Conservation (phyloP, 2,888 invertebrate species). For the Metacarcinus magister region DNA sequence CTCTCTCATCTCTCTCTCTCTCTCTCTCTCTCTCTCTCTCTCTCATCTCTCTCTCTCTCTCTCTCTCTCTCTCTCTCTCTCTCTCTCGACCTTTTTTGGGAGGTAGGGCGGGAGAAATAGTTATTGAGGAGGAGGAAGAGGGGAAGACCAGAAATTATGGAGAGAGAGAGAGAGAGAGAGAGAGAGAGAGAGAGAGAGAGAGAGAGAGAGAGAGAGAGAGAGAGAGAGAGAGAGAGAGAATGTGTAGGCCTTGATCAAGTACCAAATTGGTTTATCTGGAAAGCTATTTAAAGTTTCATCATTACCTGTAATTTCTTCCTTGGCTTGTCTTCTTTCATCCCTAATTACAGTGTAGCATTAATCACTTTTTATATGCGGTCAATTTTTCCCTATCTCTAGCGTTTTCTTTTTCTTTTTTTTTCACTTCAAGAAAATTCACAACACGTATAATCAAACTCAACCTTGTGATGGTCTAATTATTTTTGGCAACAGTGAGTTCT, state of each 20-base stretch:
- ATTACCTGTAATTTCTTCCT: neutral
- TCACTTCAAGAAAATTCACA: neutral
- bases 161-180: conserved; percentile 37
- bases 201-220: neutral
- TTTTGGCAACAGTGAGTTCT: neutral
- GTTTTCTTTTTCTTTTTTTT: neutral
- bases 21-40: too few relatives aligned
- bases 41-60: too few relatives aligned
- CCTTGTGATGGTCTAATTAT: neutral
- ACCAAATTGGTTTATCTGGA: conserved; percentile 26
- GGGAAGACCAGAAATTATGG: neutral
- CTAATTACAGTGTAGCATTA: neutral
- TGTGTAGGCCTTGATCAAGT: neutral
- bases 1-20: too few relatives aligned
- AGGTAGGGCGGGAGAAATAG: neutral
- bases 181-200: neutral
- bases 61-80: too few relatives aligned
- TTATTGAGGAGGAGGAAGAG: neutral
- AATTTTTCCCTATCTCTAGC: neutral
- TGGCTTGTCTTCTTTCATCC: neutral
- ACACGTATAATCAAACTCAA: neutral
- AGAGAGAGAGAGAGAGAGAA: too few relatives aligned
- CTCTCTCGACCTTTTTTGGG: too few relatives aligned
- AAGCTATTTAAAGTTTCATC: neutral
- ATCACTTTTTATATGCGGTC: neutral